phyloP scores from a whole-genome alignment of 2,113 vertebrate genomes.

The Alouatta palliata region DNA sequence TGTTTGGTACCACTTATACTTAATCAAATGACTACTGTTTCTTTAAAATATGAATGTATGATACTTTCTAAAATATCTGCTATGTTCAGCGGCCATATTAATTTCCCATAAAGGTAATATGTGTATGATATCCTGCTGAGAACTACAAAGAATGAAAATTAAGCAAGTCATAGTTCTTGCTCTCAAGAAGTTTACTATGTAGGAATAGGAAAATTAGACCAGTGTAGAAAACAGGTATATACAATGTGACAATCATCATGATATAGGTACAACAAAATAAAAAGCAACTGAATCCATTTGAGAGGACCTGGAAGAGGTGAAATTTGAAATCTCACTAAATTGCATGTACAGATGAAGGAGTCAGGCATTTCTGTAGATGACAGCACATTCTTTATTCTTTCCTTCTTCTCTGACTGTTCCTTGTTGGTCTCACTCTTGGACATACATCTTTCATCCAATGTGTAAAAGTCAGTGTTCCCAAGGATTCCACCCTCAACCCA shows the following conservation, averaged over 20 bases:
- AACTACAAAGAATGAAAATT: not conserved
- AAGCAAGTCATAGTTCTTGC: not conserved
- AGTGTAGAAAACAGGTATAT: not conserved
- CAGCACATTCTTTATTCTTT: not conserved
- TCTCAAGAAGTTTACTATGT: not conserved
- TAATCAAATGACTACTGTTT: not conserved
- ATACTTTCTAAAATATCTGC: not conserved
- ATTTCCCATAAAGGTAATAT: not conserved
- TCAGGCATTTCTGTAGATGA: not conserved
- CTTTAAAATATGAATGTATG: conserved; percentile 13
- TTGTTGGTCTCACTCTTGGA: not conserved
- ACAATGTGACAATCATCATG: not conserved
- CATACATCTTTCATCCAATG: not conserved
- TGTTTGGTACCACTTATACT: not conserved
- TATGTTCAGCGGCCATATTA: not conserved
- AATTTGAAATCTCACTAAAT: not conserved
- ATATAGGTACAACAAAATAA: not conserved
- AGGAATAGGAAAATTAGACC: not conserved
- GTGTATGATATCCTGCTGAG: not conserved
- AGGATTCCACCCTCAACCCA: not conserved
- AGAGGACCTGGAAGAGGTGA: not conserved
- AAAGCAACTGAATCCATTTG: not conserved
- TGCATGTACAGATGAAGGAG: not conserved
- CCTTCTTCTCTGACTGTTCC: not conserved
- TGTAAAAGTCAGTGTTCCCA: not conserved